Evolutionary conservation across 2,797 vertebrate species (phyloP).

Genomic region (Melanitta fusca): DNA sequence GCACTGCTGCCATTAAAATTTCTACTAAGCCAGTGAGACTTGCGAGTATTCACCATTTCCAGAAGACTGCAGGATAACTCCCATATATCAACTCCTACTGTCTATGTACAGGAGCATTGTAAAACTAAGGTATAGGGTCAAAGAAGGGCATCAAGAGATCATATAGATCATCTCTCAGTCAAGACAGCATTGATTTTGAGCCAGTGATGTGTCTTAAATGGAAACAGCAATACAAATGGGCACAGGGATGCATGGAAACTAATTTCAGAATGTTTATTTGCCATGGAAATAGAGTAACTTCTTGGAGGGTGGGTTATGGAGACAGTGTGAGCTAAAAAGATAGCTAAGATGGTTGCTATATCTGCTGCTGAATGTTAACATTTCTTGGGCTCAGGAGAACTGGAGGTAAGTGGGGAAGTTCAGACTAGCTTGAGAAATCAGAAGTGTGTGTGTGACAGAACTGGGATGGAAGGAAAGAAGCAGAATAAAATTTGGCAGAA

Average conservation of each 20-base stretch:
- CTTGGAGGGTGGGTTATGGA: neutral
- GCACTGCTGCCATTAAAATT: neutral
- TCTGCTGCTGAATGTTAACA: neutral
- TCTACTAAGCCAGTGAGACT: neutral
- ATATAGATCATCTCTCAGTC: rapidly evolving
- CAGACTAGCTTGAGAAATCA: neutral
- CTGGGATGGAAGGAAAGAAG: neutral
- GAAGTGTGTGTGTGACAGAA: neutral
- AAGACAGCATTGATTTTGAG: neutral
- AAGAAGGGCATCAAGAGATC: neutral
- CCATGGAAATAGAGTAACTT: neutral
- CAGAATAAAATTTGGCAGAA: neutral
- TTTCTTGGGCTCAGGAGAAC: neutral
- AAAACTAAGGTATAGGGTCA: neutral
- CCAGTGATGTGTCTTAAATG: neutral
- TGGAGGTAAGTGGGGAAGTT: neutral
- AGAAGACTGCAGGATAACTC: neutral
- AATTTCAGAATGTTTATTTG: neutral
- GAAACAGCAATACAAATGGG: neutral
- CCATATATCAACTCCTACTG: neutral
- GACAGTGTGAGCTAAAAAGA: neutral
- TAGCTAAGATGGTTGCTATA: neutral
- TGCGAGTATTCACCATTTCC: neutral
- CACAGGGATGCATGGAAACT: neutral
- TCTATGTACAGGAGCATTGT: neutral